Evolutionary conservation across 2,113 vertebrate genomes (phyloP).

Genomic region (Felis catus): F.catus_Fca126_mat1.0 CM031424.1:79312001-79312500

Average conservation of each 20-base stretch:
- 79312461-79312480: not conserved
- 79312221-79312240: not conserved
- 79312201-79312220: not conserved
- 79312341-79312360: conserved; percentile 68
- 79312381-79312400: conserved; percentile 62
- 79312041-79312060: not conserved
- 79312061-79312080: not conserved
- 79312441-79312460: not conserved
- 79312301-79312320: not conserved
- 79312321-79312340: conserved; percentile 25
- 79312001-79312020: not conserved
- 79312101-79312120: not conserved
- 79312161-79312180: not conserved
- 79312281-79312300: not conserved
- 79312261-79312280: accelerated
- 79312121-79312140: not conserved
- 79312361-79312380: conserved; percentile 62
- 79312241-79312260: not conserved
- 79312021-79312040: not conserved
- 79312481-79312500: not conserved
- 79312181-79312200: not conserved
- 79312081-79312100: not conserved
- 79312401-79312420: conserved; percentile 53
- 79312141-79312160: not conserved
- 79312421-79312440: conserved; percentile 53